These are phyloP conservation scores for Sula dactylatra DNA, from an alignment of 2,113 vertebrate genomes.

Conservation along the genomic window DNA sequence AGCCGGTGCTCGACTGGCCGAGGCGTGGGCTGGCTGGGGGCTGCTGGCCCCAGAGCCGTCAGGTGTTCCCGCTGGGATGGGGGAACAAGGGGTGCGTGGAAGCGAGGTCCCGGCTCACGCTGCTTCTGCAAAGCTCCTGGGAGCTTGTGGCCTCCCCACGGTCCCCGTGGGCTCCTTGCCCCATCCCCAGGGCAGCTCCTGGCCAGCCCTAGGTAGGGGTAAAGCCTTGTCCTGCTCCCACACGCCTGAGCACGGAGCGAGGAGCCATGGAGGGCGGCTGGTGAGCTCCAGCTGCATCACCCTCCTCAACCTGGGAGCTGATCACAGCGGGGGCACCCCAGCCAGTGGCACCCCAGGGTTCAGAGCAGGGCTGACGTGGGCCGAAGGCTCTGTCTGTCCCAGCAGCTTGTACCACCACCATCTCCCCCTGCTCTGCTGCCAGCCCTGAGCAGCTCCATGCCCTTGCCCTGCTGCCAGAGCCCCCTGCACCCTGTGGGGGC, in stretches of 20 bases:
- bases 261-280: background rate
- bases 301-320: accelerated
- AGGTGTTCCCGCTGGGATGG: background rate
- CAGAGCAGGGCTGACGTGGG: accelerated
- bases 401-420: accelerated
- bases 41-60: background rate
- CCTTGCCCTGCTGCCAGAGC: background rate
- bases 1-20: accelerated
- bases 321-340: accelerated
- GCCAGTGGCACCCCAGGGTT: background rate
- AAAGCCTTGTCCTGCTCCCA: background rate
- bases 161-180: background rate
- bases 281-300: background rate
- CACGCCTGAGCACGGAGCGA: accelerated
- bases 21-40: background rate
- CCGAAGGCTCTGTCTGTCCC: background rate
- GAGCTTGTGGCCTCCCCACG: accelerated
- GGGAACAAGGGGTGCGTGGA: accelerated
- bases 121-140: background rate
- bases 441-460: background rate
- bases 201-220: accelerated
- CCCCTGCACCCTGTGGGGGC: accelerated
- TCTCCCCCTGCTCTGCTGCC: background rate
- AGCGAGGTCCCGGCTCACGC: accelerated
- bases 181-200: background rate